Conservation (phyloP, 2,888 invertebrate species). For the Hydrotaea cyrtoneurina region DNA sequence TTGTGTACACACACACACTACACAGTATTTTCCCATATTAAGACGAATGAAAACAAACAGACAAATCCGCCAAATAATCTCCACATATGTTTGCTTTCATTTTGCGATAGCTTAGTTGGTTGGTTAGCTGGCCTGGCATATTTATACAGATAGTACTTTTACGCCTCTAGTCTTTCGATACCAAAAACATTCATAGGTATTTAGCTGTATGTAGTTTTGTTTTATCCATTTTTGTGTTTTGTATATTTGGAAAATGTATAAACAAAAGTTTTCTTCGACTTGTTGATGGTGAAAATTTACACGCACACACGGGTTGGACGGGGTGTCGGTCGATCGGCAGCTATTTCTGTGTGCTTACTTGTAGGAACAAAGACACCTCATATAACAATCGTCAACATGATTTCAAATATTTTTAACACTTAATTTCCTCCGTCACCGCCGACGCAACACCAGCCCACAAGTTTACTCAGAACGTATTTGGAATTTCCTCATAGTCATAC, state of each 20-base stretch:
- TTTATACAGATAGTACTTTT: neutral
- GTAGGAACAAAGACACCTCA: conserved; percentile 56
- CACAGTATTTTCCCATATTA: neutral
- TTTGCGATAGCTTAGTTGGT: neutral
- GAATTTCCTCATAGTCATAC: neutral
- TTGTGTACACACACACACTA: no score
- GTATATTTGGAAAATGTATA: conserved; percentile 48
- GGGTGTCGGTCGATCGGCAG: neutral
- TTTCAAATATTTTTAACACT: conserved; percentile 42
- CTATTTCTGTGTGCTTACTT: conserved; percentile 56
- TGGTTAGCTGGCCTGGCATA: neutral
- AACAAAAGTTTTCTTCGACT: conserved; percentile 36
- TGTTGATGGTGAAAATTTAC: neutral
- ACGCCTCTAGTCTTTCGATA: neutral
- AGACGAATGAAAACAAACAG: conserved; percentile 34
- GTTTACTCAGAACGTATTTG: no score
- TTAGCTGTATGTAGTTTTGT: no score
- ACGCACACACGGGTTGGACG: neutral
- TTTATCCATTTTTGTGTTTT: conserved; percentile 1
- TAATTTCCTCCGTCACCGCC: neutral
- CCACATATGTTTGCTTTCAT: conserved; percentile 30
- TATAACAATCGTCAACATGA: conserved; percentile 51
- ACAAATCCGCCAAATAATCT: conserved; percentile 8
- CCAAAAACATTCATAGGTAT: no score
- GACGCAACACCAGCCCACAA: neutral